Evolutionary conservation across 2,797 vertebrate genomes (phyloP), one percentile per base, ranked within the genome.

Genomic region (Chanos chanos): DNA sequence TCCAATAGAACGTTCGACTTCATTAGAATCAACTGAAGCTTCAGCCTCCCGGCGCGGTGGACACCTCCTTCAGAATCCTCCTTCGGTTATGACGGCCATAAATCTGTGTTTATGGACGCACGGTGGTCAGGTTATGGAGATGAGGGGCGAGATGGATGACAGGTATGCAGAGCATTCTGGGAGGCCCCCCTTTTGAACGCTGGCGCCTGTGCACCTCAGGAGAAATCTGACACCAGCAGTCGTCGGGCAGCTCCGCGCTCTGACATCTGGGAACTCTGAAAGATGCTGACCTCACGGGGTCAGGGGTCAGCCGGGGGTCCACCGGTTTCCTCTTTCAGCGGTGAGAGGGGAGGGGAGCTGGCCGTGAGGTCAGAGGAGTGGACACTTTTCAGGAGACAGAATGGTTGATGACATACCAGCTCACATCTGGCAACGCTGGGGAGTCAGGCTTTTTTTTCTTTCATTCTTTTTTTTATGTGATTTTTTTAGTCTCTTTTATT

Each of bases 181-280:
- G 55, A 33, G 45, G 28, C 3, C 8, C n/a, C n/a, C n/a, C n/a
- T n/a, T n/a, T n/a, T n/a, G n/a, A n/a, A n/a, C n/a, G n/a, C 66
- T 90, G 91, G 91, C 89, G 89, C 89, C 91, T 83, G 79, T 83
- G 83, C 86, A 89, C 88, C 87, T 84, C 45, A 24, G 78, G 80
- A 83, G 91, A 87, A 91, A 92, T 86, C 83, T 78, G 87, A 92
- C 86, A 80, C 79, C 77, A n/a, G n/a, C n/a, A n/a, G n/a, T 81
- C 80, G 76, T 87, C 83, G 83, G 73, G 83, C 79, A 79, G 82
- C 88, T 89, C 89, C 88, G 86, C 89, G 86, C 84, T 86, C 85
- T 91, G 91, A 92, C 92, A 93, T 93, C 91, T 93, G 91, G 83
- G 85, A 89, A 89, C 89, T 92, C 89, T 83, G 83, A 78, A n/a